Evolutionary conservation across 2,113 vertebrate species (phyloP), one percentile per base, ranked within the genome.

Genomic region (Halcyon malimbica): DNA sequence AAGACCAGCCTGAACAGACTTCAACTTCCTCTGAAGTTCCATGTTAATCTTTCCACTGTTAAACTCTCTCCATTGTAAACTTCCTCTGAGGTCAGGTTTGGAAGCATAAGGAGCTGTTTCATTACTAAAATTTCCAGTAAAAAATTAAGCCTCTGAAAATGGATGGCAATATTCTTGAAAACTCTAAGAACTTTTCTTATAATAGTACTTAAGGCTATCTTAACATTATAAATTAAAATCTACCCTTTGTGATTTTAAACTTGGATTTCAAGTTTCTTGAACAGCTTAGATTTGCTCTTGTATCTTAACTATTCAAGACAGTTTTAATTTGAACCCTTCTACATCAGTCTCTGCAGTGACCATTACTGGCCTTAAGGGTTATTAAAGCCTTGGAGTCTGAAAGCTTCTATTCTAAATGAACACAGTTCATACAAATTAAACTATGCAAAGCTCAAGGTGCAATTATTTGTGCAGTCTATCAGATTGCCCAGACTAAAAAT

Each of bases 21-120:
- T 12, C 51, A 93, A 13, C 7, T 83, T 88, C 75, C 44, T 85
- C 65, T 76, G 41, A 88, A 92, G 94, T 56, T 56, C 4, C 42
- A 83, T 68, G 80, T 91, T 74, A 91, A 95, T 77, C 15, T 87
- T 88, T 90, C 51, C 78, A 82, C 46, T 71, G 11, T 63, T 89
- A 87, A 87, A 76, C 21, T 79, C 41, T 59, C 46, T 75, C 20
- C 35, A 50, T 29, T 81, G 48, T 74, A 82, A 84, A 79, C 44
- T 71, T 93, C 31, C 54, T 89, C 35, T 35, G 54, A 74, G 56
- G 76, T 89, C 73, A 83, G 8, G 15, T 64, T 83, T 83, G 62
- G 46, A 83, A 51, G 62, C n/a, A 42, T n/a, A 57, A 65, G 80
- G 60, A 90, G 46, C n/a, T 83, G 60, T 93, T 89, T 87, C 73